Evolutionary conservation across 2,797 vertebrate species (phyloP).

Genomic region (Luscinia megarhynchos): DNA sequence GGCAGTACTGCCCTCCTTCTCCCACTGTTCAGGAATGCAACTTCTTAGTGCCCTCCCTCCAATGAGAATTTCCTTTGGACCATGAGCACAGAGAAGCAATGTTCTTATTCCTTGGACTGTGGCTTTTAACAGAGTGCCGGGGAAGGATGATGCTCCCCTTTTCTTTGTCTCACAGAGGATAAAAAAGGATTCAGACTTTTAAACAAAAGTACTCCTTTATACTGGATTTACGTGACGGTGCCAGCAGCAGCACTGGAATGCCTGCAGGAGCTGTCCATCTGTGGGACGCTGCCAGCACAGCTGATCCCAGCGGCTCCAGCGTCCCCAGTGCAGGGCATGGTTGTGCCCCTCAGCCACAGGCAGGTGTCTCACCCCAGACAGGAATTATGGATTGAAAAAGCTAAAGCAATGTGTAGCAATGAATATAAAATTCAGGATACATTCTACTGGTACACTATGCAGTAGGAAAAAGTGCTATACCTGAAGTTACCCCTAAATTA

Average conservation of each 20-base stretch:
- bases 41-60: neutral
- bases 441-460: neutral
- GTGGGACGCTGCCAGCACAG: fast-evolving
- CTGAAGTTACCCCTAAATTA: neutral
- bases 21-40: fast-evolving
- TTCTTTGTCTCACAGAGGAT: neutral
- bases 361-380: fast-evolving
- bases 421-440: neutral
- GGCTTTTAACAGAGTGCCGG: neutral
- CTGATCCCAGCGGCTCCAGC: fast-evolving
- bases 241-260: fast-evolving
- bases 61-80: neutral
- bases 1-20: neutral
- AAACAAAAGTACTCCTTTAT: neutral
- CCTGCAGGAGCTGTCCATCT: fast-evolving
- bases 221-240: neutral
- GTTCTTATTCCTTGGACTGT: fast-evolving
- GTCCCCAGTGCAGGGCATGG: fast-evolving
- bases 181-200: neutral
- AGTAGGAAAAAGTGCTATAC: neutral
- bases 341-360: neutral
- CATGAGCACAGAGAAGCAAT: fast-evolving
- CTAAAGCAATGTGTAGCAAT: neutral
- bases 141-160: fast-evolving
- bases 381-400: neutral